Evolutionary conservation across 2,797 vertebrate genomes (phyloP), one percentile per base, ranked within the genome.

Genomic region (Momotus momota): DNA sequence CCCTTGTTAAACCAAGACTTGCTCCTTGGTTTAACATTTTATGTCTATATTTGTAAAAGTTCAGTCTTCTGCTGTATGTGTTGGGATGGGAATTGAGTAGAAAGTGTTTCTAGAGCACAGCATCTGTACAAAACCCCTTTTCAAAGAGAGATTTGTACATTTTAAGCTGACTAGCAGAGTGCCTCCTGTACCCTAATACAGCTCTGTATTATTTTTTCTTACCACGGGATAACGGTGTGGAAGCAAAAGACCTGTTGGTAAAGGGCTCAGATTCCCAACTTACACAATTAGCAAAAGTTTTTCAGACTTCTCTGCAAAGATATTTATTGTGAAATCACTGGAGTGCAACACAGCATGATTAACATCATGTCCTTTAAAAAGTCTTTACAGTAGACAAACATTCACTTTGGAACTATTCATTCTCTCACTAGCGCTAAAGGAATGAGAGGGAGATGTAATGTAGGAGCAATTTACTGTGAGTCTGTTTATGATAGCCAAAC

Each of bases 251-350:
- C 4, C 1, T 55, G 35, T n/a, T 88, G 25, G 40, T 64, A 62
- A 83, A 85, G 27, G 64, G 48, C 41, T 58, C 25, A 65, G 31
- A 82, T 89, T 89, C 57, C 64, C 40, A 12, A 60, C 38, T 89
- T 93, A 35, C 0, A 85, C 1, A 4, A 80, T 38, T 21, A 77
- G 62, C 35, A 93, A 94, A 67, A 61, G 33, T 73, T 95, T 89
- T 65, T 92, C 74, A 91, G 55, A 33, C 35, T 74, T 0, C 1
- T n/a, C 89, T 92, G 45, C 31, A 58, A 73, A 33, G 21, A 82
- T 93, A 85, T 83, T 89, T 85, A 71, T 86, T 89, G 93, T 91
- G 74, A 89, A 96, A 95, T 93, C 81, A 67, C 45, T 61, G 64
- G 27, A 67, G 67, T 43, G 57, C 40, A 87, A 62, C 54, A 48